Base-by-base conservation (phyloP, 2,113 vertebrate species). In the Eupsittula cactorum region DNA sequence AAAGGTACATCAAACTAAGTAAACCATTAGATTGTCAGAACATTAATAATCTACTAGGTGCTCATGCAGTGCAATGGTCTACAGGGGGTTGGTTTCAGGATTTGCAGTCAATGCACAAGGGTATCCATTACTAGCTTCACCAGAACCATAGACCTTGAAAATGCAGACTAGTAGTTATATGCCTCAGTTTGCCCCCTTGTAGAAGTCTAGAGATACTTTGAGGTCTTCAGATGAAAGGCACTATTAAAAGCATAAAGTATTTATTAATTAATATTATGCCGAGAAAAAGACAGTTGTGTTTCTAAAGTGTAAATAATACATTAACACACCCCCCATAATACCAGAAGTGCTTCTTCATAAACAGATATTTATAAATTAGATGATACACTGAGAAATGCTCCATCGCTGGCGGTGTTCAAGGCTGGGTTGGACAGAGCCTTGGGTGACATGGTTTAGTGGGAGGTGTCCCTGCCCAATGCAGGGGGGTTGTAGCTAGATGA, bases 261-360 rank as follows among this genome's bases (percentile, higher is more conserved):
- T 87, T 91, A 87, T 92, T 91, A 86, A 91, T 82, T 93, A 86
- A 87, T 91, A 77, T 55, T 63, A 53, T 88, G 39, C 29, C 1
- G 2, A 92, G 73, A 84, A 96, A 68, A 86, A 74, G 25, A 76
- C 19, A 70, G 80, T 86, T 80, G 50, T 92, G 27, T 39, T 93
- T 92, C 76, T 86, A 81, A 90, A 83, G 67, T 78, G 60, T 86
- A 96, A 96, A 95, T 90, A 95, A 95, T 86, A 42, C 37, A 94
- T 92, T 73, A 92, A 70, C 57, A 31, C 6, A 8, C 23, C 6
- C 18, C 53, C 33, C 37, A 35, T 65, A 90, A 87, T 31, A 78
- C 8, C 47, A 87, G 49, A 81, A 88, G 27, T 86, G 9, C 11
- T 86, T 86, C 79, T 80, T 83, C n/a, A 53, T 65, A 67, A 88